Evolutionary conservation across 2,888 invertebrate genomes (phyloP).

Genomic region (Drosophila imparisetae): DNA sequence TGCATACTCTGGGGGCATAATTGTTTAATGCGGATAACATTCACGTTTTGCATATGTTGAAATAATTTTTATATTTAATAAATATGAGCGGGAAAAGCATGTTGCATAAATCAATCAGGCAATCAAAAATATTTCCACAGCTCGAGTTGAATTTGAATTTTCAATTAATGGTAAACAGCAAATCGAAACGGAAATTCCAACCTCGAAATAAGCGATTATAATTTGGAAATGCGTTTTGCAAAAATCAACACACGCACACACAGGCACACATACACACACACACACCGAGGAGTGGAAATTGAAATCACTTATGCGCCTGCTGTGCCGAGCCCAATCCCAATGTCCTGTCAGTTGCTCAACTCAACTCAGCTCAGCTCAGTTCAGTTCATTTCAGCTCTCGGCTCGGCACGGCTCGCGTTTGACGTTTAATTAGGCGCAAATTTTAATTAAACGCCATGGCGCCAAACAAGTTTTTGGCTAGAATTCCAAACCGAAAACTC

Average conservation of each 20-base stretch:
- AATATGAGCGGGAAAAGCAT: neutral
- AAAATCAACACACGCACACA: slow-evolving; percentile 12
- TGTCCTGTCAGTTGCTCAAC: slow-evolving; percentile 51
- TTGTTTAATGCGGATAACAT: neutral
- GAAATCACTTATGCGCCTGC: slow-evolving; percentile 69
- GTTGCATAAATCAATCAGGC: slow-evolving; percentile 43
- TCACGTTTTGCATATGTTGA: neutral
- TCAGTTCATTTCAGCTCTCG: neutral
- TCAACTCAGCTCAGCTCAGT: neutral
- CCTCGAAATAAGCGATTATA: slow-evolving; percentile 32
- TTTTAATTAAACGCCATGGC: slow-evolving; percentile 72
- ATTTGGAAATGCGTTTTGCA: slow-evolving; percentile 21
- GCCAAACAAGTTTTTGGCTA: slow-evolving; percentile 64
- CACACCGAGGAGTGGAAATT: slow-evolving; percentile 21
- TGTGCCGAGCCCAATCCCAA: slow-evolving; percentile 16
- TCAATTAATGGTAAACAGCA: slow-evolving; percentile 45
- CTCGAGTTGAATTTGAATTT: slow-evolving; percentile 53
- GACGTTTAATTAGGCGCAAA: slow-evolving; percentile 75
- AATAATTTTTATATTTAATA: neutral
- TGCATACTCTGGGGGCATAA: slow-evolving; percentile 7
- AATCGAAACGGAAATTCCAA: slow-evolving; percentile 21
- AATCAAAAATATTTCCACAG: slow-evolving; percentile 16
- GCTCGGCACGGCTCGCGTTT: slow-evolving; percentile 31
- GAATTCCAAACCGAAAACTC: slow-evolving; percentile 61
- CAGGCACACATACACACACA: neutral